Evolutionary conservation across 2,797 vertebrate genomes (phyloP).

Genomic region (Triplophysa yarkandensis): DNA sequence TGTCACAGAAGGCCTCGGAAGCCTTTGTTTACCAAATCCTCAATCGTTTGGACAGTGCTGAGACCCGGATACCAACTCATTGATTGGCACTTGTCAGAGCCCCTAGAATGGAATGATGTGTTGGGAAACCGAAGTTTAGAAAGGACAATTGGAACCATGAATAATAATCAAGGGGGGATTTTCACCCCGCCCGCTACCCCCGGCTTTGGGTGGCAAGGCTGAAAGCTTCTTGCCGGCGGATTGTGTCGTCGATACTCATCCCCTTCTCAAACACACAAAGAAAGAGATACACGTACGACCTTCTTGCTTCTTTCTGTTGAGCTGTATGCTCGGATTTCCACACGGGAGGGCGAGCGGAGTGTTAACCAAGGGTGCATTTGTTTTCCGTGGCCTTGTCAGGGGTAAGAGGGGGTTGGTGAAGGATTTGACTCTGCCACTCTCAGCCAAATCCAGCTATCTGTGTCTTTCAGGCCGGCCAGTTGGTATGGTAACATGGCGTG

Average conservation of each 20-base stretch:
- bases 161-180: constrained; percentile 54
- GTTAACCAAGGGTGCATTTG: constrained; percentile 47
- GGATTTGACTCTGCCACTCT: constrained; percentile 74
- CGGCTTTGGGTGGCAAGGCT: constrained; percentile 87
- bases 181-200: constrained; percentile 63
- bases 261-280: constrained; percentile 83
- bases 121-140: constrained; percentile 73
- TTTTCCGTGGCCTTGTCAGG: constrained; percentile 67
- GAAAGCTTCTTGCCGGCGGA: constrained; percentile 78
- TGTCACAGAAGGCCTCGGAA: constrained; percentile 76
- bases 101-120: constrained; percentile 86
- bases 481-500: constrained; percentile 76
- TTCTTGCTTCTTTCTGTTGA: constrained; percentile 75
- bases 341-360: constrained; percentile 34
- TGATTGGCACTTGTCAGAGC: constrained; percentile 97
- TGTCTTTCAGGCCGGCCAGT: constrained; percentile 73
- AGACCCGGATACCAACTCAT: constrained; percentile 72
- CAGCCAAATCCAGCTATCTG: constrained; percentile 83
- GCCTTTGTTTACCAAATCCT: constrained; percentile 85
- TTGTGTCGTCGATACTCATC: constrained; percentile 85
- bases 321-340: constrained; percentile 60
- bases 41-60: constrained; percentile 68
- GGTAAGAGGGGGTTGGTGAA: constrained; percentile 59
- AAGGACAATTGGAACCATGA: not conserved
- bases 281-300: constrained; percentile 79